Conservation (phyloP, 2,797 vertebrate species). For the Halcyon leucocephala region DNA sequence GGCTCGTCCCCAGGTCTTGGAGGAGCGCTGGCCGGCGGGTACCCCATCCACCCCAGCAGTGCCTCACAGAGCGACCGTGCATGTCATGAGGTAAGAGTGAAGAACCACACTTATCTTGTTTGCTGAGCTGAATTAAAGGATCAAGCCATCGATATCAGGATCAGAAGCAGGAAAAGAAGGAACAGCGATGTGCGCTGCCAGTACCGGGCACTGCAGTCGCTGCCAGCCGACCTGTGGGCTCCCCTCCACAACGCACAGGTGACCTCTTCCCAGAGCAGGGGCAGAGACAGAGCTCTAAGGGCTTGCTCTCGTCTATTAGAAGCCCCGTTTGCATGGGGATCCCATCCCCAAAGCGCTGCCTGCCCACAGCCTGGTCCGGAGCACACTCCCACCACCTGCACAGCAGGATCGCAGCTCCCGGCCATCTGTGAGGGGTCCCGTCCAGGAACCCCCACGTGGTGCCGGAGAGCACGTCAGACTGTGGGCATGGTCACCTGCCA, state of each 20-base stretch:
- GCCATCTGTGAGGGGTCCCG: fast-evolving
- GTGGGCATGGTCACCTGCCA: background rate
- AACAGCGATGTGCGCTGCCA: background rate
- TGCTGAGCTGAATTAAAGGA: background rate
- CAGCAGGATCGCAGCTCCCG: background rate
- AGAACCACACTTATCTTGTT: background rate
- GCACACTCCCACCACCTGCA: background rate
- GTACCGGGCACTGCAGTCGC: fast-evolving
- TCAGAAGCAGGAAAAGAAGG: background rate
- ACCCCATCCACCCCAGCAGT: background rate
- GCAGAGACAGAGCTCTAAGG: background rate
- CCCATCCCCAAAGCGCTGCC: background rate
- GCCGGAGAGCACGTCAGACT: background rate
- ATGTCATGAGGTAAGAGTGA: background rate
- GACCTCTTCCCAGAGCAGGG: background rate
- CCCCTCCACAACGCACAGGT: fast-evolving
- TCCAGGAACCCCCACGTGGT: fast-evolving
- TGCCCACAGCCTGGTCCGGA: background rate
- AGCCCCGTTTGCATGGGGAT: background rate
- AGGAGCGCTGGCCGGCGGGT: fast-evolving
- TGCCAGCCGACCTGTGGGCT: background rate
- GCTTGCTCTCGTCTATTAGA: fast-evolving
- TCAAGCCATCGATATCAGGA: background rate
- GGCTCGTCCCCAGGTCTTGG: fast-evolving
- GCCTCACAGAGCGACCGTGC: background rate